Percentiles rank a stretch among this genome's conserved stretches.
Conservation (phyloP, 2,888 invertebrate genomes). For the Erebia ligea region DNA sequence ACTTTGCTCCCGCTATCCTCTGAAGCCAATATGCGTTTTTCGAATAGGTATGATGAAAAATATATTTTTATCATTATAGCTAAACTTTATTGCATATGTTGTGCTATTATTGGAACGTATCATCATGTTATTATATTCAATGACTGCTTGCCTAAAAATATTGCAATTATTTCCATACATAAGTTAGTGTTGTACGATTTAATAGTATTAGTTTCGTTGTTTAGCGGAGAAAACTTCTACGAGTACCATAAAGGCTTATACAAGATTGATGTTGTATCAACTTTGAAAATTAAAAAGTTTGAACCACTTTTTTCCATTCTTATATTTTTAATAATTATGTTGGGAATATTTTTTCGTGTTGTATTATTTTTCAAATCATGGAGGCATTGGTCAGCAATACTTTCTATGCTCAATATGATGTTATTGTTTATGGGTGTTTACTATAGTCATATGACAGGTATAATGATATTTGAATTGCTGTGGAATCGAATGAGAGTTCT, state of each 20-base stretch:
- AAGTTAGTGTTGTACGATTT: conserved; percentile 4
- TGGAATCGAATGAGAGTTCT: conserved; percentile 23
- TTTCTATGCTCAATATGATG: not conserved
- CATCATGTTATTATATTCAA: too few relatives aligned
- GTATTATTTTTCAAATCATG: not conserved
- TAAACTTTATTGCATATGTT: conserved; percentile 16
- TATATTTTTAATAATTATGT: not conserved
- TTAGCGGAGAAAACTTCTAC: conserved; percentile 22
- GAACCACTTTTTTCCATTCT: not conserved
- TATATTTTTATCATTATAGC: conserved; percentile 1
- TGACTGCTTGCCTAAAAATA: not conserved
- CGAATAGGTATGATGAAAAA: too few relatives aligned
- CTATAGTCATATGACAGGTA: conserved; percentile 9
- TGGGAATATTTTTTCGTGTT: not conserved
- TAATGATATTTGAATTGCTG: conserved; percentile 25
- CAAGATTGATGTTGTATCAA: not conserved
- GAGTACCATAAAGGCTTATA: conserved; percentile 10
- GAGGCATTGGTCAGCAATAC: not conserved
- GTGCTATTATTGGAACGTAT: not conserved
- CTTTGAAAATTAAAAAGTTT: conserved; percentile 14
- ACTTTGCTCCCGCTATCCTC: too few relatives aligned
- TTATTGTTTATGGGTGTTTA: not conserved
- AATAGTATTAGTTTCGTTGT: conserved; percentile 8
- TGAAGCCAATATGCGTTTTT: too few relatives aligned
- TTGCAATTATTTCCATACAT: not conserved